Conservation (phyloP, 2,797 vertebrate genomes). For the Chrysolophus pictus region DNA sequence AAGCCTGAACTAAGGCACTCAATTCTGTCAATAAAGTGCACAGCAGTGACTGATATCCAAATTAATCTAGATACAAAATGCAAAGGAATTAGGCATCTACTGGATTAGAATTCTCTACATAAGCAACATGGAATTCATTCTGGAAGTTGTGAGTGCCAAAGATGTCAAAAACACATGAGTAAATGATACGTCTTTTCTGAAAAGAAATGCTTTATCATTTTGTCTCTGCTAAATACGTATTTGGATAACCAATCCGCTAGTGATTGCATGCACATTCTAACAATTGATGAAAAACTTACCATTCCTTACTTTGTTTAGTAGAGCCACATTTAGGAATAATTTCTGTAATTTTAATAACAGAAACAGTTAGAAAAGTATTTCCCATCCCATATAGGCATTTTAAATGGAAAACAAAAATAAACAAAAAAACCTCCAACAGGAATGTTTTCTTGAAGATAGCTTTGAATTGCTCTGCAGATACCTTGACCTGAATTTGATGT, state of each 20-base stretch:
- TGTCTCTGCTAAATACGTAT: not conserved
- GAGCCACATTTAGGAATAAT: not conserved
- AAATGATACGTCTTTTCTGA: not conserved
- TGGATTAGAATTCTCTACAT: not conserved
- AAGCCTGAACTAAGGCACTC: not conserved
- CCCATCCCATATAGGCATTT: not conserved
- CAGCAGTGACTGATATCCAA: not conserved
- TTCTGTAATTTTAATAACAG: not conserved
- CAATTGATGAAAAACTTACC: not conserved
- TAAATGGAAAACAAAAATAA: not conserved
- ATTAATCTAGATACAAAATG: not conserved
- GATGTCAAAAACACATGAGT: not conserved
- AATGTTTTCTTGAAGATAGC: not conserved
- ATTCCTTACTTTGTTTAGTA: not conserved
- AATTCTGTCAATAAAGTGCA: constrained; percentile 2
- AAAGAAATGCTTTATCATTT: not conserved
- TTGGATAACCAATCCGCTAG: not conserved
- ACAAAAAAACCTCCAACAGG: not conserved
- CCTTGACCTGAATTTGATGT: not conserved
- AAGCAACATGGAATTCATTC: not conserved
- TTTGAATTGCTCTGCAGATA: not conserved
- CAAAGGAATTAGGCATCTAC: not conserved
- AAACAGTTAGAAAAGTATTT: not conserved
- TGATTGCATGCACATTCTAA: not conserved
- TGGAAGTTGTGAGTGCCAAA: not conserved